Evolutionary conservation across 2,113 vertebrate species (phyloP).

Genomic region (Onychostoma macrolepis): DNA sequence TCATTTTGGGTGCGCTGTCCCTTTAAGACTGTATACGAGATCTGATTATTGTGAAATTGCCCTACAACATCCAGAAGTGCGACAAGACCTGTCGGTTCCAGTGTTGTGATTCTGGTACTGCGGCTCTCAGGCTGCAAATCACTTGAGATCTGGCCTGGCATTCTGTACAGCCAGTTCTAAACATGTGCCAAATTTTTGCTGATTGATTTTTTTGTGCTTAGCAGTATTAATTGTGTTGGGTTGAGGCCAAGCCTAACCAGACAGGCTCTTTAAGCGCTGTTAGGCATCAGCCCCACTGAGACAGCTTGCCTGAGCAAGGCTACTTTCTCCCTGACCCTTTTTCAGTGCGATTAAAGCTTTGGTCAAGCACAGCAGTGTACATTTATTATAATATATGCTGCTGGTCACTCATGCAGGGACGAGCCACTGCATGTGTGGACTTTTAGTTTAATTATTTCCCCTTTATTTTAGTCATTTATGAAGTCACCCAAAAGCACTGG

Average conservation of each 20-base stretch:
- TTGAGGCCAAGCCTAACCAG: not conserved
- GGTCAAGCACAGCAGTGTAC: not conserved
- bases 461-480: not conserved
- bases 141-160: not conserved
- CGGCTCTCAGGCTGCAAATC: not conserved
- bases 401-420: not conserved
- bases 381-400: not conserved
- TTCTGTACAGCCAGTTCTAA: not conserved
- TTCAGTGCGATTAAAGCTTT: not conserved
- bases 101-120: conserved; percentile 14
- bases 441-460: not conserved
- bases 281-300: not conserved
- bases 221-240: conserved; percentile 8
- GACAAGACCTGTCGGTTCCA: not conserved
- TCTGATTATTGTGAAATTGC: conserved; percentile 11
- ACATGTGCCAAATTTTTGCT: conserved; percentile 15
- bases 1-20: not conserved
- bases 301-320: not conserved
- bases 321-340: not conserved
- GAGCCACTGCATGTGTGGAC: not conserved
- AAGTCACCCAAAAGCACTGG: conserved; percentile 16
- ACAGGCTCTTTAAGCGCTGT: not conserved
- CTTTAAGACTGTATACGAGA: not conserved
- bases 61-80: not conserved
- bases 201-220: conserved; percentile 6